Evolutionary conservation across 1,140 invertebrate genomes (phyloP), one percentile per base, ranked within the genome.

Genomic region (Drosophila simulans): DNA sequence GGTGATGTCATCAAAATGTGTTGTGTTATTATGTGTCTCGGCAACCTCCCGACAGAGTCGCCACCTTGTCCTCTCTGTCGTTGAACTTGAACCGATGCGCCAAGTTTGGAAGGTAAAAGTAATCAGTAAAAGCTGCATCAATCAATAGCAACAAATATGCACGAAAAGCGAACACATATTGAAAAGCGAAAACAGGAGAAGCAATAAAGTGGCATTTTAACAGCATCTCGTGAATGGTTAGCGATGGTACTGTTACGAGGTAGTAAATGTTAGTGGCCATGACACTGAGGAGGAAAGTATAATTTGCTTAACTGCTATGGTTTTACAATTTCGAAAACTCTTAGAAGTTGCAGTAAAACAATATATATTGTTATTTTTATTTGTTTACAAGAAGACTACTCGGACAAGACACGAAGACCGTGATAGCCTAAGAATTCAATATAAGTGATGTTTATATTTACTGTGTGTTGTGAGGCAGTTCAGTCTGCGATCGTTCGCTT

Each of bases 71-170:
- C 51, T 22, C 17, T 45, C 70, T 82, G 46, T 48, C 55, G 53
- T 75, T 83, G 80, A 83, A 83, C 80, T 83, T 83, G 69, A 83
- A 83, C 40, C 45, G 49, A 43, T 55, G 55, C 12, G 43, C 52
- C 68, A 34, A 31, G 70, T 56, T 59, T 74, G 35, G 37, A 54
- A 52, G 52, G 57, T 54, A 76, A 71, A 58, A 40, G 37, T 55
- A 74, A 42, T 62, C 46, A 39, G 68, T 27, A 17, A 56, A 31
- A 48, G 34, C 39, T 37, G 43, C 46, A 25, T 13, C 48, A 48
- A 45, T 34, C n/a, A 54, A 35, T 34, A 56, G 17, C 40, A 55
- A 54, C 48, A 75, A 43, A 10, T 11, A 40, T 15, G 53, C 53
- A 22, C 15, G 5, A 46, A 42, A 68, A 65, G 34, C 49, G 31